phyloP scores from a whole-genome alignment of 1,140 invertebrate genomes.

The Bombus waltoni region DNA sequence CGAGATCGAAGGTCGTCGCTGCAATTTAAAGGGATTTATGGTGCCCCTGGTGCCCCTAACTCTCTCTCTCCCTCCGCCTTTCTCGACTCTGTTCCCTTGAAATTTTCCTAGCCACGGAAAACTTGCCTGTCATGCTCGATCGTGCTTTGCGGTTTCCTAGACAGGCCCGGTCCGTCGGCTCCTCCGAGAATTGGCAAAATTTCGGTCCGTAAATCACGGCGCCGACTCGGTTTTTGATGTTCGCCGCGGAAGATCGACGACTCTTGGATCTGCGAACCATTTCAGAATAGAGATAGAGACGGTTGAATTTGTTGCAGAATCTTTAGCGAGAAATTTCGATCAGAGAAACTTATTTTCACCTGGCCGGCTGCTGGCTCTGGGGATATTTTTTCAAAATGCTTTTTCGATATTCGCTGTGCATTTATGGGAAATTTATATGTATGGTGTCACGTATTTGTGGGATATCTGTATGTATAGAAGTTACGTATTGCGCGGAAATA shows the following conservation, averaged over 20 bases:
- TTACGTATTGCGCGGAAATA: too few relatives aligned
- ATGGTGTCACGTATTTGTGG: too few relatives aligned
- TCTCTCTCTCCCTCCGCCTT: constrained; percentile 36
- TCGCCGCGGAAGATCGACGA: background rate
- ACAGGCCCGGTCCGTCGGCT: background rate
- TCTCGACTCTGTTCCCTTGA: constrained; percentile 22
- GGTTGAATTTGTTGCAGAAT: background rate
- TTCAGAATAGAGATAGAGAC: background rate
- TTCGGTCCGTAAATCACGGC: constrained; percentile 54
- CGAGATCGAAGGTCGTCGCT: constrained; percentile 70
- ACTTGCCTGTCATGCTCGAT: constrained; percentile 62
- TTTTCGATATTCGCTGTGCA: too few relatives aligned
- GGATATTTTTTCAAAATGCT: too few relatives aligned
- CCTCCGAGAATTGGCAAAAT: constrained; percentile 39
- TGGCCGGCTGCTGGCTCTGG: too few relatives aligned
- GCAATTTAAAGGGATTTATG: constrained; percentile 75
- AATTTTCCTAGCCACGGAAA: constrained; percentile 60
- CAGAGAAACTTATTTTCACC: too few relatives aligned
- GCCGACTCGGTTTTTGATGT: background rate
- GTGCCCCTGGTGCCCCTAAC: constrained; percentile 68
- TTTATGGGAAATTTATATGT: too few relatives aligned
- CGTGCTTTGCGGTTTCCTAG: constrained; percentile 55
- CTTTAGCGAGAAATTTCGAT: background rate
- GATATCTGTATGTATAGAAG: too few relatives aligned
- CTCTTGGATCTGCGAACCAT: too few relatives aligned